phyloP scores from a whole-genome alignment of 2,797 vertebrate species.

The Cygnus olor region DNA sequence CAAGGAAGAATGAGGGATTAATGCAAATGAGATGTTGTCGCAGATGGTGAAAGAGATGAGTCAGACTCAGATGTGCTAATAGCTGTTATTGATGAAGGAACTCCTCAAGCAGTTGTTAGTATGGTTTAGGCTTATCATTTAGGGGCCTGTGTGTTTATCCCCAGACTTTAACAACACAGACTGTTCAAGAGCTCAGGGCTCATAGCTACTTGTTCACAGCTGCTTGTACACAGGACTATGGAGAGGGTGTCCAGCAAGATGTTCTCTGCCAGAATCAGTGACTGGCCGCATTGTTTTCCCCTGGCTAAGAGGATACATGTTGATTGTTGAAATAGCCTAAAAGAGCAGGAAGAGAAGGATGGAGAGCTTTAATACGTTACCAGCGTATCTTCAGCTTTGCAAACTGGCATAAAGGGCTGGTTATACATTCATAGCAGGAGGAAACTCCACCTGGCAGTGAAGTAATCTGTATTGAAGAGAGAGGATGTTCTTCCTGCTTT shows the following conservation, averaged over 20 bases:
- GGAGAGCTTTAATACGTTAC: not conserved
- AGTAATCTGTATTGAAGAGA: not conserved
- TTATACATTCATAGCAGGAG: not conserved
- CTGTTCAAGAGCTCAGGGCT: not conserved
- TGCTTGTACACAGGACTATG: not conserved
- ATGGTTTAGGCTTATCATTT: slow-evolving; percentile 19
- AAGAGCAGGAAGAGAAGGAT: not conserved
- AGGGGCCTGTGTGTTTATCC: slow-evolving; percentile 10
- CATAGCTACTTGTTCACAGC: not conserved
- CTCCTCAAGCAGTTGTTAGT: slow-evolving; percentile 17
- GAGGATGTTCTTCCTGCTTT: not conserved
- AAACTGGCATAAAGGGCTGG: not conserved
- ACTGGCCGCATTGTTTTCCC: not conserved
- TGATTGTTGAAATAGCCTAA: not conserved
- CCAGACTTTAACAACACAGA: slow-evolving; percentile 1
- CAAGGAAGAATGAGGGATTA: not conserved
- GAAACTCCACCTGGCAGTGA: not conserved
- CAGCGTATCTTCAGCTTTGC: not conserved
- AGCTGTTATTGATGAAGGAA: slow-evolving; percentile 25
- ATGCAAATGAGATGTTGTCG: not conserved
- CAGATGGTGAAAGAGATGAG: slow-evolving; percentile 28
- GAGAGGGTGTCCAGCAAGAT: not conserved
- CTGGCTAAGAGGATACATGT: not conserved
- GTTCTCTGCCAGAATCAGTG: not conserved
- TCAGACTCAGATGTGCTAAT: not conserved